Evolutionary conservation across 2,113 vertebrate species (phyloP).

Genomic region (Psettodes erumei): DNA sequence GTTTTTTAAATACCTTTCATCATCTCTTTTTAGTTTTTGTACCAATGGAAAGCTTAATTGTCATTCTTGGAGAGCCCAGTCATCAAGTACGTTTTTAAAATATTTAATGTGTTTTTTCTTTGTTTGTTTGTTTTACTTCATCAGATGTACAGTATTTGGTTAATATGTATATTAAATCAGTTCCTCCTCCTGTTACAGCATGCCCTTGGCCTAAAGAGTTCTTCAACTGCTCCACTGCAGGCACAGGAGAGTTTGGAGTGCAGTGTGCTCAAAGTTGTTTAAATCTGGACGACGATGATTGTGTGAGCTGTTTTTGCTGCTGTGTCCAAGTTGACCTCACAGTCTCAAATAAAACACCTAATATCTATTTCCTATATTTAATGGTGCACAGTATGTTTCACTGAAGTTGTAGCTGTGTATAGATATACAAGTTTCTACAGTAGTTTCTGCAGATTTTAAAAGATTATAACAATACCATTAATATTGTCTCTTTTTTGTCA

Average conservation of each 20-base stretch:
- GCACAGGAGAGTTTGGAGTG: constrained; percentile 55
- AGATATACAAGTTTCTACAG: background rate
- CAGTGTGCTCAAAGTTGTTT: constrained; percentile 79
- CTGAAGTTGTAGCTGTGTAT: no score
- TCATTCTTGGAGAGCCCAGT: constrained; percentile 65
- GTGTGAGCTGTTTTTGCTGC: constrained; percentile 74
- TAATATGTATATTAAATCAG: constrained; percentile 1
- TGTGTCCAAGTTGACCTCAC: background rate
- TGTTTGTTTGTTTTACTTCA: background rate
- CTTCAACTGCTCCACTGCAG: constrained; percentile 78
- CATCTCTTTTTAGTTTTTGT: constrained; percentile 88
- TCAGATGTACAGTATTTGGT: background rate
- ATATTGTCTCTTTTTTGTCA: background rate
- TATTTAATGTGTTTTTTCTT: no score
- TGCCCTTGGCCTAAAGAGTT: constrained; percentile 75
- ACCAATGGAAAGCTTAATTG: constrained; percentile 87
- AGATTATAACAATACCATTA: background rate
- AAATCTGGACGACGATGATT: constrained; percentile 74
- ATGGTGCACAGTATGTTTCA: background rate
- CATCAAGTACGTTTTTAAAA: constrained; percentile 75
- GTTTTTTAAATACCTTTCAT: background rate
- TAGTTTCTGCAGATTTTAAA: background rate
- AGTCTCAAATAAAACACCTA: no score
- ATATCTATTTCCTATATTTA: background rate
- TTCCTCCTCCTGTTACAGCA: constrained; percentile 59